Conservation (phyloP, 2,888 invertebrate species). For the Meiosimyza platycephala region DNA sequence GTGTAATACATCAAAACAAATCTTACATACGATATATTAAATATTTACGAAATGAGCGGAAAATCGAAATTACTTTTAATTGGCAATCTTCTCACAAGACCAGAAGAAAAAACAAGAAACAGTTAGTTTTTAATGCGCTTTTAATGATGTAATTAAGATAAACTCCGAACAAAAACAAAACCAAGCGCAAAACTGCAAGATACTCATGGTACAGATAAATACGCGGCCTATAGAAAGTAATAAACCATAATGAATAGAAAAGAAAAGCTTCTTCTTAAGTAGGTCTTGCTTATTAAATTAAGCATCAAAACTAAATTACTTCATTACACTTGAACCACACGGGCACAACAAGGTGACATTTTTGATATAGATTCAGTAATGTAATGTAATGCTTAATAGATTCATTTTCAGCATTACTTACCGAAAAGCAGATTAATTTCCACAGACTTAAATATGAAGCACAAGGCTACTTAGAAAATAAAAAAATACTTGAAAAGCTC, state of each 20-base stretch:
- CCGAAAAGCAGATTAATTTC: too few relatives aligned
- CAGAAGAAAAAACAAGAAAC: slow-evolving; percentile 2
- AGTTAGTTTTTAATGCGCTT: slow-evolving; percentile 32
- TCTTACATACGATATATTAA: too few relatives aligned
- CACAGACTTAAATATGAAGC: too few relatives aligned
- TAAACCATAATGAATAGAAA: neutral
- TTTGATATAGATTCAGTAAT: too few relatives aligned
- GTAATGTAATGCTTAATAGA: too few relatives aligned
- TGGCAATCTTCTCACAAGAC: slow-evolving; percentile 22
- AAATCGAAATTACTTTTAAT: slow-evolving; percentile 34
- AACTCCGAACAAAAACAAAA: slow-evolving; percentile 9
- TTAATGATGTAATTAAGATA: slow-evolving; percentile 37
- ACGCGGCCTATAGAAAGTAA: neutral
- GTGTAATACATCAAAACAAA: too few relatives aligned
- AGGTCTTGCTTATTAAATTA: slow-evolving; percentile 26
- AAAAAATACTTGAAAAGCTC: too few relatives aligned
- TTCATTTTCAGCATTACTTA: too few relatives aligned
- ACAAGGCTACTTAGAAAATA: too few relatives aligned
- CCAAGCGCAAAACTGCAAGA: neutral
- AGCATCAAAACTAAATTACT: slow-evolving; percentile 15
- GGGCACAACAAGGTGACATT: too few relatives aligned
- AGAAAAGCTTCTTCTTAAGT: slow-evolving; percentile 9
- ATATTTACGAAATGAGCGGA: slow-evolving; percentile 22
- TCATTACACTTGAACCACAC: neutral
- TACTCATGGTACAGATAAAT: slow-evolving; percentile 1